Evolutionary conservation across 2,113 vertebrate species (phyloP), one percentile per base, ranked within the genome.

Genomic region (Pluvianellus socialis): DNA sequence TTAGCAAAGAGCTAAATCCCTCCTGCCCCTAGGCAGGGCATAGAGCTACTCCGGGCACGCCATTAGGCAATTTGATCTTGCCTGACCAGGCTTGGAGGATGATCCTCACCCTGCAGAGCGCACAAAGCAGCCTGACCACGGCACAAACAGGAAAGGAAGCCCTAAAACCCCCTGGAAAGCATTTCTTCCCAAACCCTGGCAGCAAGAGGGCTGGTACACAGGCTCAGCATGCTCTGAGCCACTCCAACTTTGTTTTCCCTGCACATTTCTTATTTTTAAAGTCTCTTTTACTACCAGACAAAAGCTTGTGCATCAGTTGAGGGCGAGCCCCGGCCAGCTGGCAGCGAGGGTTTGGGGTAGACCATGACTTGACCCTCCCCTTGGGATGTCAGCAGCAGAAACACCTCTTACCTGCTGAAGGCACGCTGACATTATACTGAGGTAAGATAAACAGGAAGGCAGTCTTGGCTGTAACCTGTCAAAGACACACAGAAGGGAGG

Each of bases 361-460:
- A 77, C 5, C 38, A 67, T 0, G 10, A 23, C 7, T 19, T 4
- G 15, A 45, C 27, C n/a, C 6, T 20, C 35, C 72, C 66, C 58
- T 26, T 22, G 27, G 49, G 47, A 14, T 19, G 7, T 7, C 21
- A 0, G 1, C 14, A 28, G 55, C 5, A 22, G 61, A 63, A 35
- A 65, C 32, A 56, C 14, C 92, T 79, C 98, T 98, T 98, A 99
- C 99, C 99, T 99, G 98, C 91, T 73, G 98, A 97, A 88, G 98
- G 96, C 81, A 99, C 98, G 23, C 99, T 99, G 86, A 99, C 91
- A 16, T 99, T 99, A 91, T 99, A 99, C 98, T 99, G 99, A 96
- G 99, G 99, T 98, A 99, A 99, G 97, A 99, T 99, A 98, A 99
- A 99, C 90, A 99, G 96, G 96, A 99, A 99, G 97, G 99, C 99